phyloP scores from a whole-genome alignment of 2,888 invertebrate species.

The Galeruca laticollis region DNA sequence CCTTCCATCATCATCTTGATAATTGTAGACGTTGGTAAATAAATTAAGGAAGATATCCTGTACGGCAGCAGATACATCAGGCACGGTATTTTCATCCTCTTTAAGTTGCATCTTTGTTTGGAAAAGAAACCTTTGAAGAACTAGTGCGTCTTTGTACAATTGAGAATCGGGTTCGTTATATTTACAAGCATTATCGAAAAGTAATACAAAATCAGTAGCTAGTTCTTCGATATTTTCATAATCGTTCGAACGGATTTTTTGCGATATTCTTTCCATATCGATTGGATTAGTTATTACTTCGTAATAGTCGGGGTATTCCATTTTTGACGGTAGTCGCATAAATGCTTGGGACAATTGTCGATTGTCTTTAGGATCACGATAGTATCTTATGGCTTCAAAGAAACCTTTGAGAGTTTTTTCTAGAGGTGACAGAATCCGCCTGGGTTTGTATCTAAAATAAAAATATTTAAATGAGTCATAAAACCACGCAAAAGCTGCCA shows the following conservation, averaged over 20 bases:
- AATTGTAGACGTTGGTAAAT: conserved; percentile 94
- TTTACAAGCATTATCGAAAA: conserved; percentile 97
- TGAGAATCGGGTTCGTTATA: conserved; percentile 98
- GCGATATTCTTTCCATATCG: conserved; percentile 94
- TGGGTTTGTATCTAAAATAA: conserved; percentile 61
- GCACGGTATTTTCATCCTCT: conserved; percentile 85
- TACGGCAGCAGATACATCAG: conserved; percentile 89
- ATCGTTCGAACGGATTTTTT: conserved; percentile 80
- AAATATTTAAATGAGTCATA: conserved; percentile 24
- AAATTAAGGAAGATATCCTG: conserved; percentile 91
- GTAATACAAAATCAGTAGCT: conserved; percentile 88
- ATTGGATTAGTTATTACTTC: conserved; percentile 97
- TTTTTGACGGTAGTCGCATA: conserved; percentile 91
- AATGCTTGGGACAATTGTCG: conserved; percentile 95
- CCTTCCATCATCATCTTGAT: conserved; percentile 96
- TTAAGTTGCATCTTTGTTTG: conserved; percentile 91
- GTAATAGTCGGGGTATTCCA: conserved; percentile 96
- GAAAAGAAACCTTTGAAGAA: conserved; percentile 90
- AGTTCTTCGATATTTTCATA: conserved; percentile 90
- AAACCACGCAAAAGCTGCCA: neutral
- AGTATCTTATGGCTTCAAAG: conserved; percentile 91
- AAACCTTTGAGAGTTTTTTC: conserved; percentile 86
- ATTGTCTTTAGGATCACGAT: conserved; percentile 83
- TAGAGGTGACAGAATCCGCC: conserved; percentile 70
- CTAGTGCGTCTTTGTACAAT: conserved; percentile 96